These are phyloP conservation scores for Agriopis aurantiaria DNA, from an alignment of 2,888 invertebrate genomes.

Conservation along the genomic window DNA sequence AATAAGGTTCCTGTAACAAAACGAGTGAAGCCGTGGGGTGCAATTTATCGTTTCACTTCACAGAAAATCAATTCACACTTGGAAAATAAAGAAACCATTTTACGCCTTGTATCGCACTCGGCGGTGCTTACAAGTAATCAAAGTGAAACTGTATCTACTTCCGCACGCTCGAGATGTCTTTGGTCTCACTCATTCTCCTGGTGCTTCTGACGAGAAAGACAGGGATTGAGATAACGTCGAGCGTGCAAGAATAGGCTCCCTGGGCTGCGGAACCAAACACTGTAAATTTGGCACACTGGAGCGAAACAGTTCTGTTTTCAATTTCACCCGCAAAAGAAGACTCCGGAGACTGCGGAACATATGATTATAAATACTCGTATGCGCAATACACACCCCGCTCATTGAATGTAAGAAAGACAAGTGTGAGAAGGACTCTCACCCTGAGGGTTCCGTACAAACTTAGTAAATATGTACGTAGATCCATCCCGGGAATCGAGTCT, in stretches of 20 bases:
- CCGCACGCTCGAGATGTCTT: background rate
- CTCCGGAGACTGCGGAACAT: background rate
- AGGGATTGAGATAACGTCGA: background rate
- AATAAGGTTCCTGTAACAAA: no score
- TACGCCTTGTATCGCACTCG: constrained; percentile 1
- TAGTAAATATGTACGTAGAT: no score
- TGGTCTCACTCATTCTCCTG: background rate
- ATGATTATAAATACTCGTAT: no score
- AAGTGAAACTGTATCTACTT: constrained; percentile 1
- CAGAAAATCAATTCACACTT: constrained; percentile 10
- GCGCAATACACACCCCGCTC: no score
- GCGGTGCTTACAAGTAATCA: constrained; percentile 12
- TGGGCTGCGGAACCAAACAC: constrained; percentile 7
- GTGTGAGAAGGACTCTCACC: no score
- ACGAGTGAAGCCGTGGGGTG: background rate
- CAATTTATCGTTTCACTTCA: background rate
- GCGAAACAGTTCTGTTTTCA: constrained; percentile 15
- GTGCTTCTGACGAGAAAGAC: background rate
- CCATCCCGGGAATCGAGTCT: no score
- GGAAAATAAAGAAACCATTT: constrained; percentile 7
- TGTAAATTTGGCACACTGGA: constrained; percentile 7
- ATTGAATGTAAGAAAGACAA: no score
- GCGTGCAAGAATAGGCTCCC: background rate
- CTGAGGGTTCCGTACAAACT: no score
- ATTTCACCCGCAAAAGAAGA: constrained; percentile 4